A percentile compares a stretch with the other conserved stretches of the same genome.
phyloP scores from a whole-genome alignment of 2,113 vertebrate species.

The Arizona elegans region DNA sequence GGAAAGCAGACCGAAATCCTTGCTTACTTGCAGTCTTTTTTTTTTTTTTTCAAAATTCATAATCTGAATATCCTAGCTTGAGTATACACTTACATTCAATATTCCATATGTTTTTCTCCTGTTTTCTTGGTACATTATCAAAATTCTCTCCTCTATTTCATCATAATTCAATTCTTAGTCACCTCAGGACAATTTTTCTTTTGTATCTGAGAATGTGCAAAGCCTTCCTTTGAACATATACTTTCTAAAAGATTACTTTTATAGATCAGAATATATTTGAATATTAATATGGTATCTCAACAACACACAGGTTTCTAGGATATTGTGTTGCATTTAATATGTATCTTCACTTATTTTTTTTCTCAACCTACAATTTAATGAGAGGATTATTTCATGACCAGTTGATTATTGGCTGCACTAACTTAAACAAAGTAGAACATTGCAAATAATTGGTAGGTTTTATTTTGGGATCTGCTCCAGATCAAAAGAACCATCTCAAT shows the following conservation, averaged over 20 bases:
- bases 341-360: not conserved
- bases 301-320: not conserved
- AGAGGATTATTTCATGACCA: not conserved
- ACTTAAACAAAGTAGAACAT: not conserved
- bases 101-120: not conserved
- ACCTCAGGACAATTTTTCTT: not conserved
- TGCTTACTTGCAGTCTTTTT: not conserved
- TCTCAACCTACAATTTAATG: not conserved
- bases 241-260: not conserved
- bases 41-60: not conserved
- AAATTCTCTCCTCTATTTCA: not conserved
- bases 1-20: not conserved
- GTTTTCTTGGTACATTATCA: not conserved
- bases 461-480: not conserved
- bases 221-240: not conserved
- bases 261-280: not conserved
- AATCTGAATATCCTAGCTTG: not conserved
- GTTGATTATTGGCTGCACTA: not conserved
- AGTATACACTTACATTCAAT: not conserved
- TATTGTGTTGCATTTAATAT: not conserved
- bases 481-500: not conserved
- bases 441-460: not conserved
- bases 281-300: not conserved
- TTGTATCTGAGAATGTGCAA: not conserved
- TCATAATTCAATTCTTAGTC: not conserved